Base-by-base conservation (phyloP, 2,888 invertebrate species). In the Yponomeuta cagnagella region DNA sequence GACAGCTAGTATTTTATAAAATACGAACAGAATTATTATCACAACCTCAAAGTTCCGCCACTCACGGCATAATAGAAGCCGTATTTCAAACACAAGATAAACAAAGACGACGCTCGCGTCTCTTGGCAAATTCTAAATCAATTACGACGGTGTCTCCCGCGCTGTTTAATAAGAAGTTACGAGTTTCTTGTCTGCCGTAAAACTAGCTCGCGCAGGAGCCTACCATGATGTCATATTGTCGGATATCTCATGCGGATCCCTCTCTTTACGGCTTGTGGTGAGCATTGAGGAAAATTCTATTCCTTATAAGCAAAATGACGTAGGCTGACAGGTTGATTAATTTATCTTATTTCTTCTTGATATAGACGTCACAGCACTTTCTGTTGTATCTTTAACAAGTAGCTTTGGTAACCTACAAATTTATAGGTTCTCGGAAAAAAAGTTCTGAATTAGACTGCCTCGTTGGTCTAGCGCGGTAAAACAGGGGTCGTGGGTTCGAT, bases 211-310 rank as follows among this genome's bases (percentile, higher is more conserved):
- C 87, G 88, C 88, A 85, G 84, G 85, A 83, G 83, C 80, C 77
- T 80, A 80, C 86, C 87, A 89, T 90, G 90, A 90, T 89, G 87
- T 89, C 87, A 89, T 89, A 88, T 89, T 86, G 87, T 89, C 88
- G 12, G 52, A 58, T 58, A 58, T 58, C 52, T 58, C 52, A 15
- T 15, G 52, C 15, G 3, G 52, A 58, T 15, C 52, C 52, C 15
- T 58, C 52, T 58, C 52, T 58, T 58, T 58, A 58, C 15, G 15
- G 52, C 52, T 15, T 58, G 52, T 15, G 15, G 52, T 15, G 52
- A 15, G 52, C 3, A 58, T 58, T 58, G 52, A 15, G 52, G 52
- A 58, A 58, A 58, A 58, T 15, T 58, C 52, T 58, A 58, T 58
- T 58, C 52, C 15, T 58, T 58, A 58, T 15, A 58, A 58, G 52